phyloP scores from a whole-genome alignment of 2,888 invertebrate species.

The Pammene fasciana region DNA sequence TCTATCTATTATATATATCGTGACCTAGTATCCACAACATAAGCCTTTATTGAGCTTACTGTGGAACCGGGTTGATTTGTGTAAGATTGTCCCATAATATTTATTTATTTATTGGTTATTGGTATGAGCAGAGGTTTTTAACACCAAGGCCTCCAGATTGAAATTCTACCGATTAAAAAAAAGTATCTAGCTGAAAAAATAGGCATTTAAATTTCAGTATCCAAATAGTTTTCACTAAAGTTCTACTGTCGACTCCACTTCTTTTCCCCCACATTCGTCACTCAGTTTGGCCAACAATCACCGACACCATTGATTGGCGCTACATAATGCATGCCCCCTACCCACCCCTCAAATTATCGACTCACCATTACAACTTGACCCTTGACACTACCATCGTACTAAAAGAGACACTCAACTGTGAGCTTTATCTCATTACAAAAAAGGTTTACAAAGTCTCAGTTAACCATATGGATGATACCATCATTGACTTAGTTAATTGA shows the following conservation, averaged over 20 bases:
- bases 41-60: no score
- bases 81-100: no score
- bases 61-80: no score
- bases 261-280: constrained; percentile 49
- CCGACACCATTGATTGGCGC: constrained; percentile 76
- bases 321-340: constrained; percentile 75
- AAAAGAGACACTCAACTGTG: background rate
- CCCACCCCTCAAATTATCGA: constrained; percentile 61
- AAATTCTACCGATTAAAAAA: no score
- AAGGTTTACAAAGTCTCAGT: background rate
- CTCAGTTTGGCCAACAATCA: constrained; percentile 64
- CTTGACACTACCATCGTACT: constrained; percentile 39
- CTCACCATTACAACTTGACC: constrained; percentile 54
- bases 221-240: constrained; percentile 33
- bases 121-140: no score
- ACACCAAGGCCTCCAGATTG: no score
- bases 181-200: no score
- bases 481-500: background rate
- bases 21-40: no score
- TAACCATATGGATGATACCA: background rate
- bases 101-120: no score
- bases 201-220: no score
- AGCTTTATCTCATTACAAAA: background rate
- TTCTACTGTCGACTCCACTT: constrained; percentile 51
- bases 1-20: no score